Evolutionary conservation across 2,888 invertebrate species (phyloP).

Genomic region (Leptinotarsa haldemani): DNA sequence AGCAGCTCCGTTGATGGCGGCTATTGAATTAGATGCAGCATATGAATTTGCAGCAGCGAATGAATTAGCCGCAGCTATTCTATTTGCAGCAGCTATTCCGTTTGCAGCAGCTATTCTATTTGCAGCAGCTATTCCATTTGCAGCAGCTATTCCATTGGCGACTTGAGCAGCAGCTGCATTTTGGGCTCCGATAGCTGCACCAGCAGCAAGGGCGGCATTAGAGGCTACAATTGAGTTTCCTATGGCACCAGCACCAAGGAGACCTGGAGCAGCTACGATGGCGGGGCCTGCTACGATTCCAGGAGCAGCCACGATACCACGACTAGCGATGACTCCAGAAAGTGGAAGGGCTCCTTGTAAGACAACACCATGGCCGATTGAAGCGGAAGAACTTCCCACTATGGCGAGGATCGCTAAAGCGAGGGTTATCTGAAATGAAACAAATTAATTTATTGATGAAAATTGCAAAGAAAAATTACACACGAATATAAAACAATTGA

Average conservation of each 20-base stretch:
- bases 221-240: slow-evolving; percentile 10
- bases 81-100: neutral
- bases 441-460: no score
- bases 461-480: no score
- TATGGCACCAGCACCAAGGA: slow-evolving; percentile 41
- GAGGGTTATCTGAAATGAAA: slow-evolving; percentile 22
- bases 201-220: slow-evolving; percentile 14
- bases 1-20: slow-evolving; percentile 16
- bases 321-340: slow-evolving; percentile 35
- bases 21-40: slow-evolving; percentile 18
- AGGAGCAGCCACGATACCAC: slow-evolving; percentile 36
- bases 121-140: slow-evolving; percentile 12
- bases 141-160: slow-evolving; percentile 15
- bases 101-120: neutral
- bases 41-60: slow-evolving; percentile 2
- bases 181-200: slow-evolving; percentile 26
- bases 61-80: neutral
- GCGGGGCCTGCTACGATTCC: slow-evolving; percentile 27
- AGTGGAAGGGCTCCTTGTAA: slow-evolving; percentile 26
- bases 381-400: slow-evolving; percentile 20
- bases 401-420: slow-evolving; percentile 27
- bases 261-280: slow-evolving; percentile 30
- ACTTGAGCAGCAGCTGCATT: neutral
- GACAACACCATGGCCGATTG: slow-evolving; percentile 29
- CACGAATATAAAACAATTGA: no score